These are phyloP conservation scores for Tapirus indicus DNA, from an alignment of 2,797 vertebrate genomes.

Conservation along the genomic window DNA sequence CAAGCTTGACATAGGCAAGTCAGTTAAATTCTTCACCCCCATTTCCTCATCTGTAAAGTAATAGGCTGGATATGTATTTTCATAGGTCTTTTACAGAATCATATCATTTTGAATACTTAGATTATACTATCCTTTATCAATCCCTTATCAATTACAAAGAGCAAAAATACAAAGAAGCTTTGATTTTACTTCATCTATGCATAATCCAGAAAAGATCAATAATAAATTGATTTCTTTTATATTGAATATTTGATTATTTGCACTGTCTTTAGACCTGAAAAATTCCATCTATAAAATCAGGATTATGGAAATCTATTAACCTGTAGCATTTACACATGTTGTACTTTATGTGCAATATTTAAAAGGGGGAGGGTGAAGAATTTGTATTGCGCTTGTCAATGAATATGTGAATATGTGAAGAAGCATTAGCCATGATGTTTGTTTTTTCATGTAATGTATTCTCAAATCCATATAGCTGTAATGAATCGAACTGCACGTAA, in stretches of 20 bases:
- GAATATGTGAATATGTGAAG: not conserved
- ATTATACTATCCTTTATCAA: not conserved
- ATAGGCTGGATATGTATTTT: not conserved
- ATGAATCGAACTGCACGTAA: not conserved
- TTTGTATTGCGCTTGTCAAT: not conserved
- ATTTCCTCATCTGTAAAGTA: not conserved
- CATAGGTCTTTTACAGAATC: not conserved
- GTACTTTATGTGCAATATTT: not conserved
- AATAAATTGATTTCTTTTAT: not conserved
- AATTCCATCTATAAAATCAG: not conserved
- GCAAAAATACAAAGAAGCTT: not conserved
- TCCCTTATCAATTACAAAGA: not conserved
- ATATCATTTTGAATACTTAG: not conserved
- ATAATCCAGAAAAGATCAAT: not conserved
- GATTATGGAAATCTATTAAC: not conserved
- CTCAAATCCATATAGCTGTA: not conserved
- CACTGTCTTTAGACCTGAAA: not conserved
- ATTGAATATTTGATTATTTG: not conserved
- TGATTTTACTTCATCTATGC: not conserved
- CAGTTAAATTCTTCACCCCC: not conserved
- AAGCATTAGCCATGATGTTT: not conserved
- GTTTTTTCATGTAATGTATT: not conserved
- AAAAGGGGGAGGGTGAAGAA: not conserved
- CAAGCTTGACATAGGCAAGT: not conserved
- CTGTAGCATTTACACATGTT: not conserved